phyloP scores from a whole-genome alignment of 2,888 invertebrate species.

The Ophraella communa region DNA sequence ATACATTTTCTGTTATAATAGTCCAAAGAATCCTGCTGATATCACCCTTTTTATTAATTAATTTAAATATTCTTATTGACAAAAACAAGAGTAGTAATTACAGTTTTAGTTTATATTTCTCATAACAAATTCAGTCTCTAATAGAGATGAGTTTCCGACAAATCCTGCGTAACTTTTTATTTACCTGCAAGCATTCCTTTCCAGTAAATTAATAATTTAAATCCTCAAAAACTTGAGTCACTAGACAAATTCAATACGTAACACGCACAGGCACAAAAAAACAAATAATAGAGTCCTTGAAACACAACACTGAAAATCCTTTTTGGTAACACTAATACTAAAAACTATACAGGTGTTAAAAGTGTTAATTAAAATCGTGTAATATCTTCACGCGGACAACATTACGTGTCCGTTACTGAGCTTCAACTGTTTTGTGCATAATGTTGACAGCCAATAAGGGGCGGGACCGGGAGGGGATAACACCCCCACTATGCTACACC shows the following conservation, averaged over 20 bases:
- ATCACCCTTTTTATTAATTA: no score
- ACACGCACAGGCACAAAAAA: conserved; percentile 50
- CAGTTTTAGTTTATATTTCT: no score
- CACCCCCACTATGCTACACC: conserved; percentile 56
- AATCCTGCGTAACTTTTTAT: neutral
- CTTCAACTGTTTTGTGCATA: conserved; percentile 61
- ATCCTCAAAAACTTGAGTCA: conserved; percentile 54
- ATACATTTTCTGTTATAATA: no score
- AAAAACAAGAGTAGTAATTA: no score
- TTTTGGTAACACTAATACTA: conserved; percentile 37
- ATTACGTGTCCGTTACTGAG: conserved; percentile 59
- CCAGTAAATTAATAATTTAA: conserved; percentile 40
- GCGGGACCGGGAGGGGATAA: conserved; percentile 59
- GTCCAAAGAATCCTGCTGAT: no score
- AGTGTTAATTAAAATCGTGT: conserved; percentile 51
- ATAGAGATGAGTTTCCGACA: no score
- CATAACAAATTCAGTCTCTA: no score
- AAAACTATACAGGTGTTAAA: conserved; percentile 41
- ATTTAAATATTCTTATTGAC: no score
- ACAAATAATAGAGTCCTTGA: conserved; percentile 42
- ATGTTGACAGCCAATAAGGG: conserved; percentile 61
- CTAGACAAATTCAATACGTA: conserved; percentile 37
- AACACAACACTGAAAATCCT: conserved; percentile 50
- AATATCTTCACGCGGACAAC: conserved; percentile 58
- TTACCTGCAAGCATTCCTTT: conserved; percentile 57